These are phyloP conservation scores for Perizoma affinitatum DNA, from an alignment of 2,888 invertebrate species.

Conservation along the genomic window DNA sequence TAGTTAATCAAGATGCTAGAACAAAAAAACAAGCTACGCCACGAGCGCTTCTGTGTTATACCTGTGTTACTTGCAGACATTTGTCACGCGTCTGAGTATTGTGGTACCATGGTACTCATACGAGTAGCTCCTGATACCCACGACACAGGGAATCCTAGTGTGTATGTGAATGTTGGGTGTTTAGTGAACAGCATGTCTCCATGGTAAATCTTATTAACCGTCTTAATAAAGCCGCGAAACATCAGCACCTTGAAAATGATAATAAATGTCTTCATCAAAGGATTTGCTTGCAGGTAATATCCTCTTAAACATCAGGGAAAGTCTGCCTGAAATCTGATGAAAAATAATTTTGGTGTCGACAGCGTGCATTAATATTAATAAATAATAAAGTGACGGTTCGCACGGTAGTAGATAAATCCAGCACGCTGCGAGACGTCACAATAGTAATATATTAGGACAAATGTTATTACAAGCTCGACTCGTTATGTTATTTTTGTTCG, in stretches of 20 bases:
- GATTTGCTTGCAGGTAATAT: conserved; percentile 62
- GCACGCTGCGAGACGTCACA: conserved; percentile 73
- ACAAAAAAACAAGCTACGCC: too few species aligned
- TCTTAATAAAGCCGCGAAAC: conserved; percentile 35
- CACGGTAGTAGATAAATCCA: conserved; percentile 76
- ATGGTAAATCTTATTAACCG: conserved; percentile 23
- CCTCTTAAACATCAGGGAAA: conserved; percentile 53
- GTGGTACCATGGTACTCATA: too few species aligned
- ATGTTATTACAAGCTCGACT: conserved; percentile 80
- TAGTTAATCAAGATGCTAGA: too few species aligned
- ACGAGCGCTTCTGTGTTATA: too few species aligned
- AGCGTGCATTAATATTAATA: conserved; percentile 75
- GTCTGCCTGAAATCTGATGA: conserved; percentile 65
- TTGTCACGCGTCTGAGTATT: too few species aligned
- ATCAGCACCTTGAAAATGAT: conserved; percentile 47
- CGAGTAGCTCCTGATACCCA: too few species aligned
- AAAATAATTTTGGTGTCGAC: conserved; percentile 73
- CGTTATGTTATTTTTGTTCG: conserved; percentile 79
- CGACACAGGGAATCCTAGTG: too few species aligned
- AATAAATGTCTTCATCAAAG: conserved; percentile 58
- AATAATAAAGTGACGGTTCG: conserved; percentile 75
- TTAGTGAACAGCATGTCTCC: conserved; percentile 7
- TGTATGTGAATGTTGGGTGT: too few species aligned
- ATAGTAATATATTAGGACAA: conserved; percentile 82
- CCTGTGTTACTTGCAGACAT: too few species aligned